Evolutionary conservation across 2,113 vertebrate species (phyloP).

Genomic region (Archilochus colubris): DNA sequence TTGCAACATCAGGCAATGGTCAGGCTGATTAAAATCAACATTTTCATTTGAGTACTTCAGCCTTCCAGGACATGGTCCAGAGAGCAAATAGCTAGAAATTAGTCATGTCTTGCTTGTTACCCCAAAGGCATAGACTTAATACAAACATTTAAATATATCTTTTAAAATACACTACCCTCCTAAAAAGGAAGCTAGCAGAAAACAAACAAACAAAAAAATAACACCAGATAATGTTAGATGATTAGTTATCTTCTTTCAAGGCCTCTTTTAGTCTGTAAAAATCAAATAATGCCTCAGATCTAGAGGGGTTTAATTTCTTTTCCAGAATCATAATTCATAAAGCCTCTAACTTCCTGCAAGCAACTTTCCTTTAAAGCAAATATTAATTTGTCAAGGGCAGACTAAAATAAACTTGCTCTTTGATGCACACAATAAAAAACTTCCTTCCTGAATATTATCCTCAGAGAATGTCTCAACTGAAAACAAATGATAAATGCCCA

Average conservation of each 20-base stretch:
- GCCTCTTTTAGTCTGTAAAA: neutral
- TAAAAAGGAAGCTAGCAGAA: neutral
- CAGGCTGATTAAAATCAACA: slow-evolving; percentile 9
- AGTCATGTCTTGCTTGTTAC: slow-evolving; percentile 2
- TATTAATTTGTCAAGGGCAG: neutral
- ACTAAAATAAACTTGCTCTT: slow-evolving; percentile 15
- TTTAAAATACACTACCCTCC: neutral
- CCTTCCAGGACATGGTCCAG: neutral
- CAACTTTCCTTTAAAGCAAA: slow-evolving; percentile 12
- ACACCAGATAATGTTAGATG: neutral
- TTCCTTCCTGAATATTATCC: neutral
- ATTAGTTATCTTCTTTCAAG: neutral
- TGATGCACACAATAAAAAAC: neutral
- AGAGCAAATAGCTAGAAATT: neutral
- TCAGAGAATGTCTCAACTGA: neutral
- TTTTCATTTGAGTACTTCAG: neutral
- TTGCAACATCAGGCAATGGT: neutral
- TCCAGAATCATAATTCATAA: neutral
- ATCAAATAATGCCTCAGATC: neutral
- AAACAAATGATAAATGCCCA: neutral
- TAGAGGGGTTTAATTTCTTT: neutral
- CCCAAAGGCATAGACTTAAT: neutral
- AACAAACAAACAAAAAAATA: neutral
- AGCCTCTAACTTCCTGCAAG: neutral
- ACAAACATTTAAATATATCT: neutral